Evolutionary conservation across 2,113 vertebrate species (phyloP).

Genomic region (Strix aluco): DNA sequence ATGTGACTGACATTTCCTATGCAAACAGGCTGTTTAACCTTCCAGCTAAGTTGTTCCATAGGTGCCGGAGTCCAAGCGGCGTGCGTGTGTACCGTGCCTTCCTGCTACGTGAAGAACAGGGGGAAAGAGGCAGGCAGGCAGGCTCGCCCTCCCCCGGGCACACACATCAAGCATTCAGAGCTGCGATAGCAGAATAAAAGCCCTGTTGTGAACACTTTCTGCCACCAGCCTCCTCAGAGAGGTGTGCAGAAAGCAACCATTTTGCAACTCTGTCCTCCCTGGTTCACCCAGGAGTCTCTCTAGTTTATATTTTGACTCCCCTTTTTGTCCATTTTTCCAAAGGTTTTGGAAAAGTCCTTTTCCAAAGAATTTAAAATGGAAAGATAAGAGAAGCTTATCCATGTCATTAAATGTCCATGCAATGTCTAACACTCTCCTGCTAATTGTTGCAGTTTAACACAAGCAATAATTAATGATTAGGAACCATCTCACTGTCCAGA

Average conservation of each 20-base stretch:
- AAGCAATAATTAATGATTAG: neutral
- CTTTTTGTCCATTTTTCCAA: neutral
- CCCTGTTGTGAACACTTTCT: neutral
- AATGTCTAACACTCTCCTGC: neutral
- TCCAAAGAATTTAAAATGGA: neutral
- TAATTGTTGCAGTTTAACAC: neutral
- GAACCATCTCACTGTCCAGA: neutral
- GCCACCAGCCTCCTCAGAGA: neutral
- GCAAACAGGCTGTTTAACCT: neutral
- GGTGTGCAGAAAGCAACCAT: neutral
- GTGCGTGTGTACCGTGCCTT: accelerated
- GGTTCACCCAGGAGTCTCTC: neutral
- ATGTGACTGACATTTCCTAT: neutral
- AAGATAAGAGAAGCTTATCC: neutral
- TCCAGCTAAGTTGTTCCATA: neutral
- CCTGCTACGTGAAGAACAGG: neutral
- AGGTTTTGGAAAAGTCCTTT: neutral
- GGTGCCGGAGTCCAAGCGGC: accelerated
- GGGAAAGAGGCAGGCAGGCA: neutral
- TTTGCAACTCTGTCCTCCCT: neutral
- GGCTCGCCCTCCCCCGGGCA: neutral
- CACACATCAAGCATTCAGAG: neutral
- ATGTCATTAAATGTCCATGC: neutral
- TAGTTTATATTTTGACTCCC: neutral
- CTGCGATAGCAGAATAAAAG: neutral